Conservation (phyloP, 2,113 vertebrate species). For the Anguilla japonica region DNA sequence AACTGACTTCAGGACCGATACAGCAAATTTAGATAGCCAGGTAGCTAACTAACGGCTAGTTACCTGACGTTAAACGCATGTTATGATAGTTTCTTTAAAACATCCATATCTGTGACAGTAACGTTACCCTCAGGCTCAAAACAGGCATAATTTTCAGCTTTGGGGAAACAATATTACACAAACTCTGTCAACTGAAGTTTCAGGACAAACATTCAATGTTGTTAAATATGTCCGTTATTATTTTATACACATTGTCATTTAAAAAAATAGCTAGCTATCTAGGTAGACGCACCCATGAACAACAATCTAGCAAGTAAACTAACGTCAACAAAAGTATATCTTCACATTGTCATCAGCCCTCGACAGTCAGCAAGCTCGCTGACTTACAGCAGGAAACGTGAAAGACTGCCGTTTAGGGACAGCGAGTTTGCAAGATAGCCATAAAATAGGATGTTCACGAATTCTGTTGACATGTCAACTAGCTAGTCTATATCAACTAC, state of each 20-base stretch:
- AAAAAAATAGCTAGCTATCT: background rate
- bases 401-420: background rate
- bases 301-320: background rate
- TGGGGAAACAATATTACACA: background rate
- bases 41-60: background rate
- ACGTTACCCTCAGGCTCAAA: background rate
- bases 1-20: background rate
- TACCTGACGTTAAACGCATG: background rate
- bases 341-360: background rate
- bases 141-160: background rate
- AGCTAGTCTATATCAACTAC: background rate
- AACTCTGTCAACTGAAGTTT: background rate
- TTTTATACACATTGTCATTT: background rate
- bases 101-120: too few relatives aligned
- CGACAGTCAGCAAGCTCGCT: background rate
- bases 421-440: background rate
- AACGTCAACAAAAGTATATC: background rate
- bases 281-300: background rate
- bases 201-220: background rate
- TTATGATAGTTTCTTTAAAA: background rate
- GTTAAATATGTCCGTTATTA: background rate
- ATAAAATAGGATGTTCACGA: background rate
- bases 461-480: background rate
- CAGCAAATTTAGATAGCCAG: background rate
- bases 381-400: constrained; percentile 7